Percentiles rank a stretch among this genome's conserved stretches.
These are phyloP conservation scores for Sinosuthora webbiana DNA, from an alignment of 2,113 vertebrate species.

Conservation along the genomic window DNA sequence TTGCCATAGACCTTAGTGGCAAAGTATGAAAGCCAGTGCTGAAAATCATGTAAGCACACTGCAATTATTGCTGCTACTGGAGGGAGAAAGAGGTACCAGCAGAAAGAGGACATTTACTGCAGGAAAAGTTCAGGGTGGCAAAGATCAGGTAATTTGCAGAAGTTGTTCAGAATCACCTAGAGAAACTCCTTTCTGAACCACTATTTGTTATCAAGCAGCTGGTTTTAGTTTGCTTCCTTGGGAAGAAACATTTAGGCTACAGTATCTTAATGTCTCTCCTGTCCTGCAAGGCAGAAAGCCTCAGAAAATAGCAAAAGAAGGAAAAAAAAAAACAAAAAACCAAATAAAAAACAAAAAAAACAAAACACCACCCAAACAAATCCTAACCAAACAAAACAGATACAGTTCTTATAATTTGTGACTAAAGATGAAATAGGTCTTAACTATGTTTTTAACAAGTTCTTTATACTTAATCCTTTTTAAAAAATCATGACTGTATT, in stretches of 20 bases:
- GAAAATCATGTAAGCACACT: neutral
- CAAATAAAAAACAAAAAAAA: neutral
- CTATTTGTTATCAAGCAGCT: neutral
- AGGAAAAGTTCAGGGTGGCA: neutral
- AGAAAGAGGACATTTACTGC: neutral
- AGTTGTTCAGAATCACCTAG: neutral
- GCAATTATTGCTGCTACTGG: neutral
- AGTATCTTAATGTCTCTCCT: neutral
- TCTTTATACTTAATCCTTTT: neutral
- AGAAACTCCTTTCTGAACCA: neutral
- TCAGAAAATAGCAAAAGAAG: neutral
- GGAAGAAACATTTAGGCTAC: neutral
- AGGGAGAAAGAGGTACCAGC: neutral
- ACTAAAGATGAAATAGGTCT: neutral
- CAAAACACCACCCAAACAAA: no score
- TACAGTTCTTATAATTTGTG: neutral
- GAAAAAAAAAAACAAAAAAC: neutral
- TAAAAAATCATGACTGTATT: rapidly evolving
- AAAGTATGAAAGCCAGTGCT: neutral
- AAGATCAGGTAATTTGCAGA: neutral
- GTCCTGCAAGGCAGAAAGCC: neutral
- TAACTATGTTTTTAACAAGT: neutral
- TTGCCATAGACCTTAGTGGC: neutral
- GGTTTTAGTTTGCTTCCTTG: neutral
- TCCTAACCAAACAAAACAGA: neutral